Percentiles rank a stretch among this genome's conserved stretches.
These are phyloP conservation scores for Latrodectus geometricus DNA, from an alignment of 1,140 invertebrate genomes.

Conservation along the genomic window DNA sequence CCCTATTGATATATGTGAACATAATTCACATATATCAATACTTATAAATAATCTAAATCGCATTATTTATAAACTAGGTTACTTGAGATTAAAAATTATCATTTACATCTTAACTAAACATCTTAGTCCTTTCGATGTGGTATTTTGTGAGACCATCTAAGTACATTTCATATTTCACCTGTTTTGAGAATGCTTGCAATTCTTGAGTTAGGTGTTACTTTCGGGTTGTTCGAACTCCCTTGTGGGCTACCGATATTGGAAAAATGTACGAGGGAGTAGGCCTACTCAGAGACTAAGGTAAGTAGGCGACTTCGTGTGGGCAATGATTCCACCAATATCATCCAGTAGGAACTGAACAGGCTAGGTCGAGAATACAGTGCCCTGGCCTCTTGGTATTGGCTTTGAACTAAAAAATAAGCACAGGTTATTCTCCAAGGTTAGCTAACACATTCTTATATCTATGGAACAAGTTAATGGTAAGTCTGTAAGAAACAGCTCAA, in stretches of 20 bases:
- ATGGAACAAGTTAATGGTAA: no score
- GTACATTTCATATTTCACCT: background rate
- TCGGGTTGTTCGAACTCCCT: background rate
- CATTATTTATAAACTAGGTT: no score
- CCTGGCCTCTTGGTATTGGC: slow-evolving; percentile 38
- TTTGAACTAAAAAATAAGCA: slow-evolving; percentile 23
- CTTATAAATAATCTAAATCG: no score
- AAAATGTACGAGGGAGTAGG: slow-evolving; percentile 45
- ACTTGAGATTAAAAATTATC: no score
- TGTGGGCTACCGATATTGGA: slow-evolving; percentile 49
- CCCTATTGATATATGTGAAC: no score
- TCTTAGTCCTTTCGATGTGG: no score
- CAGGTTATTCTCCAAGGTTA: background rate
- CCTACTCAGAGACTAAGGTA: slow-evolving; percentile 45
- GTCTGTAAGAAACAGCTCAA: no score
- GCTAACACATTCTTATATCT: background rate
- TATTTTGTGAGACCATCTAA: background rate
- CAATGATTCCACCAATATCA: slow-evolving; percentile 26
- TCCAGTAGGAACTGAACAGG: slow-evolving; percentile 13
- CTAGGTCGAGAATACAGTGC: slow-evolving; percentile 17
- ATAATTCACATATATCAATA: no score
- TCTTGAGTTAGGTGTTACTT: background rate
- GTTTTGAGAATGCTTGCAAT: background rate
- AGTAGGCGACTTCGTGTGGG: slow-evolving; percentile 42
- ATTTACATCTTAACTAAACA: no score